Conservation (phyloP, 2,888 invertebrate genomes). For the Alviniconcha strummeri region DNA sequence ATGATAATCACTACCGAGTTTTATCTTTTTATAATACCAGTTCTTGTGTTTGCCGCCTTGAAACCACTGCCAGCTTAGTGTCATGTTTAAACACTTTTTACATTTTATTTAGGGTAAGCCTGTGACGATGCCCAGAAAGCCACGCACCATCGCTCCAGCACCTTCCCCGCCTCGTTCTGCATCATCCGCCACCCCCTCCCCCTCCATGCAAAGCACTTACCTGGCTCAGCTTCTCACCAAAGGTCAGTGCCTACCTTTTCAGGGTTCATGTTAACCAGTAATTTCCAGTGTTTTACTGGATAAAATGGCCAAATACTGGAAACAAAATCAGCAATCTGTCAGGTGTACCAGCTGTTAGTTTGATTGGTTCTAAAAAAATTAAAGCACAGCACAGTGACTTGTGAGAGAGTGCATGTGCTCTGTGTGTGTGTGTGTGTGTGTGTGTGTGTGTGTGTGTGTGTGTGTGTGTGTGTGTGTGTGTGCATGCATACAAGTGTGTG, state of each 20-base stretch:
- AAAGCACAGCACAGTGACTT: neutral
- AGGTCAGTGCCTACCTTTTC: conserved; percentile 74
- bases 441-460: no score
- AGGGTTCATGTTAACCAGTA: neutral
- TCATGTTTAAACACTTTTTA: neutral
- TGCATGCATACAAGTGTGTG: no score
- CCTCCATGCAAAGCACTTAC: conserved; percentile 81
- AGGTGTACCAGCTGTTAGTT: no score
- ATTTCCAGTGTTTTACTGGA: neutral
- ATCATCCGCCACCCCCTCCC: conserved; percentile 42
- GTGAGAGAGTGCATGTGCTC: neutral
- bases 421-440: neutral
- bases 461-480: neutral
- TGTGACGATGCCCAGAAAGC: conserved; percentile 46
- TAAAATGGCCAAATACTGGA: neutral
- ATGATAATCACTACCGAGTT: no score
- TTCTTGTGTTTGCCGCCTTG: no score
- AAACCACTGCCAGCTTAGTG: no score
- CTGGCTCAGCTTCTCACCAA: conserved; percentile 88
- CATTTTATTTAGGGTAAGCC: conserved; percentile 53
- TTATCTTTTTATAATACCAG: no score
- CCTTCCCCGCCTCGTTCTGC: conserved; percentile 40
- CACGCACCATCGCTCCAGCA: conserved; percentile 57
- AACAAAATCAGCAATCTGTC: no score
- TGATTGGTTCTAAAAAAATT: no score